phyloP scores from a whole-genome alignment of 2,113 vertebrate genomes.

The Menidia beryllina region DNA sequence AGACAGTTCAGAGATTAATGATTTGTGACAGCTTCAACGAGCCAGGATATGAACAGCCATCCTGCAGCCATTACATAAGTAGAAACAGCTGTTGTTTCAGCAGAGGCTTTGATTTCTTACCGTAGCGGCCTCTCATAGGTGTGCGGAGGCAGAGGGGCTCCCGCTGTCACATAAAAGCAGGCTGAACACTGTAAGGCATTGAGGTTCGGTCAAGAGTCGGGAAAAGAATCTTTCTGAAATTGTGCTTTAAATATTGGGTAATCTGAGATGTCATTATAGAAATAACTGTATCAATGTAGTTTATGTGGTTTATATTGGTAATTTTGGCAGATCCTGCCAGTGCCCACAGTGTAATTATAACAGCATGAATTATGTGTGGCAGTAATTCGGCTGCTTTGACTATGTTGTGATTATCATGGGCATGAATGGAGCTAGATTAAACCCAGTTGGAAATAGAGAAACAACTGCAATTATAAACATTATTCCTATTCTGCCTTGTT shows the following conservation, averaged over 20 bases:
- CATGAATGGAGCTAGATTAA: slow-evolving; percentile 86
- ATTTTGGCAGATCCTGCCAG: slow-evolving; percentile 56
- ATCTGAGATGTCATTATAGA: slow-evolving; percentile 40
- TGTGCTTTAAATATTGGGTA: slow-evolving; percentile 32
- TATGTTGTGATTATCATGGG: slow-evolving; percentile 72
- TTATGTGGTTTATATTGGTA: slow-evolving; percentile 54
- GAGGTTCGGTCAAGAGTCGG: not conserved
- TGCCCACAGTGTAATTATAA: slow-evolving; percentile 73
- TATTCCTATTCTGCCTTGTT: slow-evolving; percentile 66
- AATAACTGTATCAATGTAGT: slow-evolving; percentile 42
- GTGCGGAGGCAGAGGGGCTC: slow-evolving; percentile 35
- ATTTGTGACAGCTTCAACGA: slow-evolving; percentile 82
- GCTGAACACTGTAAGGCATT: slow-evolving; percentile 22
- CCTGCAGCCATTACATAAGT: slow-evolving; percentile 82
- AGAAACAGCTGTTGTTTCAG: slow-evolving; percentile 83
- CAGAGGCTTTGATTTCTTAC: slow-evolving; percentile 65
- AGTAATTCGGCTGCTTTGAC: slow-evolving; percentile 63
- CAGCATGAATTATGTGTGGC: slow-evolving; percentile 73
- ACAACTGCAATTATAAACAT: slow-evolving; percentile 84
- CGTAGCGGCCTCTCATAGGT: slow-evolving; percentile 51
- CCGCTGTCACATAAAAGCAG: slow-evolving; percentile 49
- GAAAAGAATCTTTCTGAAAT: slow-evolving; percentile 22
- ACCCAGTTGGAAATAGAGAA: slow-evolving; percentile 79
- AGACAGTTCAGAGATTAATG: slow-evolving; percentile 76
- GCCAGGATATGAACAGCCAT: slow-evolving; percentile 82